A percentile compares a stretch with the other conserved stretches of the same genome.
Conservation (phyloP, 2,888 invertebrate species). For the Ochropleura leucogaster region DNA sequence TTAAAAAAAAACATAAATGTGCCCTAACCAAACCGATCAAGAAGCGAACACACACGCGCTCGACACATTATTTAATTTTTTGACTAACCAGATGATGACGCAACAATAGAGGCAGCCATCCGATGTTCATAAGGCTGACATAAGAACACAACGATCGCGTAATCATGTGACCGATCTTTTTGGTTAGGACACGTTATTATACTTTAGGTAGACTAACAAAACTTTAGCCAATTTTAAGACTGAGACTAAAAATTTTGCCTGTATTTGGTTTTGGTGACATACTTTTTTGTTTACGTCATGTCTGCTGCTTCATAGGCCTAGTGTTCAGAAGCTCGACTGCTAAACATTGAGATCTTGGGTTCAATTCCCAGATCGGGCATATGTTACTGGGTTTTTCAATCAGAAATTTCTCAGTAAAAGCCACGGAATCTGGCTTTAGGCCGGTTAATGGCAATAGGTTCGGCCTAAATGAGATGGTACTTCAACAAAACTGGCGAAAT, state of each 20-base stretch:
- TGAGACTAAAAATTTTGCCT: constrained; percentile 9
- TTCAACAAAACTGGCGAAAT: neutral
- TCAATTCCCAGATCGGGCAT: neutral
- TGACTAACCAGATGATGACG: neutral
- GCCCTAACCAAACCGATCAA: neutral
- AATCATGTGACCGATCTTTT: neutral
- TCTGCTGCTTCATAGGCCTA: neutral
- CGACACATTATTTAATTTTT: neutral
- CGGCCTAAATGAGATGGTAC: neutral
- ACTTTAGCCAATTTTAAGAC: constrained; percentile 18
- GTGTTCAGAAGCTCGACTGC: neutral
- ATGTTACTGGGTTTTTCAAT: neutral
- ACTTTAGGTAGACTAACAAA: neutral
- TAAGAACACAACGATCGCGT: neutral
- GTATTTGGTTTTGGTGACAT: neutral
- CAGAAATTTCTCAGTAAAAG: neutral
- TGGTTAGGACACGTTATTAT: neutral
- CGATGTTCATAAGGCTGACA: neutral
- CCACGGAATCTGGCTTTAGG: neutral
- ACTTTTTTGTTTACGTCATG: neutral
- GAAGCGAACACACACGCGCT: neutral
- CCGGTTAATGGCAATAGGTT: neutral
- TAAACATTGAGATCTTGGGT: too few relatives aligned
- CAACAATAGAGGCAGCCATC: neutral
- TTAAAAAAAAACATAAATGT: constrained; percentile 4